Conservation (phyloP, 2,888 invertebrate genomes). For the Peribatodes rhomboidaria region DNA sequence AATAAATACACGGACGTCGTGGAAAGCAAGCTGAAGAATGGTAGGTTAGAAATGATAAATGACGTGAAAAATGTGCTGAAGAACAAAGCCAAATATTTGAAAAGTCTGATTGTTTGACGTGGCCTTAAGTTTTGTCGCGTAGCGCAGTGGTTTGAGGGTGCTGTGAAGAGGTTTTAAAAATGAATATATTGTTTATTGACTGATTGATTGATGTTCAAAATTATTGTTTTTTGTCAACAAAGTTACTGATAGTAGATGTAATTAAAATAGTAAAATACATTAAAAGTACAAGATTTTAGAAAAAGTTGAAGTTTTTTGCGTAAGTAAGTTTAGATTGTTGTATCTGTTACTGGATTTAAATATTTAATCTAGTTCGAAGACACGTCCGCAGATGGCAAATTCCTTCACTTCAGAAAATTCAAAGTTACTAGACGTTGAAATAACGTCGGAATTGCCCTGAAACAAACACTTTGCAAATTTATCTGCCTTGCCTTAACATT, state of each 20-base stretch:
- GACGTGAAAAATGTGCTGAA: conserved; percentile 84
- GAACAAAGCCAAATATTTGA: conserved; percentile 85
- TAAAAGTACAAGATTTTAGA: conserved; percentile 1
- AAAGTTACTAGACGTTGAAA: too few species aligned
- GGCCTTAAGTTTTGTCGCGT: conserved; percentile 36
- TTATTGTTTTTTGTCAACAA: too few species aligned
- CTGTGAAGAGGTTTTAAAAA: neutral
- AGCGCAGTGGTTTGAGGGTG: conserved; percentile 20
- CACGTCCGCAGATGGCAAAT: too few species aligned
- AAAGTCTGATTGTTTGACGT: conserved; percentile 72
- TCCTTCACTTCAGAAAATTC: too few species aligned
- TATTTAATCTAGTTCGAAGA: too few species aligned
- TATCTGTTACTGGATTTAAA: neutral
- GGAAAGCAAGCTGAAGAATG: conserved; percentile 76
- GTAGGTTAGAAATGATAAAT: conserved; percentile 80
- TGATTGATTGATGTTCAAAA: neutral
- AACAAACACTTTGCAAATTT: too few species aligned
- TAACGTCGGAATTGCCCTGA: too few species aligned
- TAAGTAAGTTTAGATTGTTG: neutral
- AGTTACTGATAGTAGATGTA: too few species aligned
- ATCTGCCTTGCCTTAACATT: too few species aligned
- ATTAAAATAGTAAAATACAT: too few species aligned
- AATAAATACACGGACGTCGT: conserved; percentile 75
- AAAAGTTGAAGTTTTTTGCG: neutral
- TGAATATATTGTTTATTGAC: neutral